These are phyloP conservation scores for Brachyptera risi DNA, from an alignment of 2,888 invertebrate genomes.

Conservation along the genomic window DNA sequence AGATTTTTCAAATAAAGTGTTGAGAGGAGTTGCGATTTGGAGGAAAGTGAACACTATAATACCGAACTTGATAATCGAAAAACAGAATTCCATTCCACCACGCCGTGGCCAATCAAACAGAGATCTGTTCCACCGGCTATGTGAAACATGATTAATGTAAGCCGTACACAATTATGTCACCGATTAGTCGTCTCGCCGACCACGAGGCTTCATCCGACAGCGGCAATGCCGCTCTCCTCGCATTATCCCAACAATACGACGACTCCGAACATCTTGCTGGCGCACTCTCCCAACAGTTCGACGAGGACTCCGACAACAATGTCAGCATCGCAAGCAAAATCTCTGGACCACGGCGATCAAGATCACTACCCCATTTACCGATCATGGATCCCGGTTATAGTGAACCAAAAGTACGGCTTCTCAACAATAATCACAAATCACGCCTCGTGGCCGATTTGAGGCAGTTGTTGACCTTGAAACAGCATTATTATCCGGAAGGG, in stretches of 20 bases:
- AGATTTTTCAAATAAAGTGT: too few species aligned
- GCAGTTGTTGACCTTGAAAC: slow-evolving; percentile 58
- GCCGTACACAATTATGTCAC: background rate
- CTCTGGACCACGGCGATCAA: slow-evolving; percentile 48
- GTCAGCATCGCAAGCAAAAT: slow-evolving; percentile 1
- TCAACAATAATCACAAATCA: slow-evolving; percentile 44
- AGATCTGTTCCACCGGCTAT: background rate
- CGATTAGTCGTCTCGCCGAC: slow-evolving; percentile 1
- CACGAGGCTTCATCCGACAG: slow-evolving; percentile 2
- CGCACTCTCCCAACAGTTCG: slow-evolving; percentile 10
- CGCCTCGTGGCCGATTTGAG: slow-evolving; percentile 52
- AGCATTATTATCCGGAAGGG: slow-evolving; percentile 37
- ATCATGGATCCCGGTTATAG: slow-evolving; percentile 49
- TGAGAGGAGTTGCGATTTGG: too few species aligned
- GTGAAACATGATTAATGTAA: slow-evolving; percentile 1
- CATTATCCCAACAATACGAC: background rate
- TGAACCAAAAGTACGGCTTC: slow-evolving; percentile 33
- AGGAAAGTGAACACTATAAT: too few species aligned
- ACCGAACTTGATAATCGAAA: too few species aligned
- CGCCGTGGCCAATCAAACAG: too few species aligned
- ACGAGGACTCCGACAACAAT: slow-evolving; percentile 11
- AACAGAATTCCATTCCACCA: too few species aligned
- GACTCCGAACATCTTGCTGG: slow-evolving; percentile 1
- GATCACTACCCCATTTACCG: slow-evolving; percentile 60
- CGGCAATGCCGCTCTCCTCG: slow-evolving; percentile 7